Evolutionary conservation across 1,140 invertebrate genomes (phyloP).

Genomic region (Leucophenga varia): DNA sequence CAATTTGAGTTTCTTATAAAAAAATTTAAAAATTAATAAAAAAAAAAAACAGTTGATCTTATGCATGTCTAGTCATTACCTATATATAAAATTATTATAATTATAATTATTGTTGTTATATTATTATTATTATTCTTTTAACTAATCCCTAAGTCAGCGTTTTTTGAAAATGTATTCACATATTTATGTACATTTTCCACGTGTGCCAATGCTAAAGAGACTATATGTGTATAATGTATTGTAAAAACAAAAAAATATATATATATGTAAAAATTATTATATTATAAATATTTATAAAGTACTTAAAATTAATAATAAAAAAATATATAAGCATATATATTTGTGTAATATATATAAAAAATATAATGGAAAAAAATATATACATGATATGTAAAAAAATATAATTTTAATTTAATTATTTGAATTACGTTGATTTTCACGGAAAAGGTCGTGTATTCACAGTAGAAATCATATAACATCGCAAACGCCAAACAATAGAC

Average conservation of each 20-base stretch:
- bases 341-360: not conserved
- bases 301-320: slow-evolving; percentile 8
- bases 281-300: not conserved
- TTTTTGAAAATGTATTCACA: too few relatives aligned
- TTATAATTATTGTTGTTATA: too few relatives aligned
- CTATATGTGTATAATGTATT: slow-evolving; percentile 21
- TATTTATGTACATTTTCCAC: slow-evolving; percentile 44
- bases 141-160: too few relatives aligned
- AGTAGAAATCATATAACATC: too few relatives aligned
- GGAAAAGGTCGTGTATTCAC: too few relatives aligned
- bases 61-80: too few relatives aligned
- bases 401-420: not conserved
- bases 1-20: too few relatives aligned
- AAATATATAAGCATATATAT: not conserved
- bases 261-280: slow-evolving; percentile 5
- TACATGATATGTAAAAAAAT: not conserved
- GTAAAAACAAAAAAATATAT: too few relatives aligned
- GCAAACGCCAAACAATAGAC: too few relatives aligned
- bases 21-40: not conserved
- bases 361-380: not conserved
- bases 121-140: too few relatives aligned
- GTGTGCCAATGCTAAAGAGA: slow-evolving; percentile 44
- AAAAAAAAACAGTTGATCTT: not conserved
- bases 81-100: too few relatives aligned
- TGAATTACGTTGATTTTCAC: too few relatives aligned